Percentiles rank a stretch among this genome's conserved stretches.
These are phyloP conservation scores for Rhogogaster chlorosoma DNA, from an alignment of 2,888 invertebrate genomes.

Conservation along the genomic window DNA sequence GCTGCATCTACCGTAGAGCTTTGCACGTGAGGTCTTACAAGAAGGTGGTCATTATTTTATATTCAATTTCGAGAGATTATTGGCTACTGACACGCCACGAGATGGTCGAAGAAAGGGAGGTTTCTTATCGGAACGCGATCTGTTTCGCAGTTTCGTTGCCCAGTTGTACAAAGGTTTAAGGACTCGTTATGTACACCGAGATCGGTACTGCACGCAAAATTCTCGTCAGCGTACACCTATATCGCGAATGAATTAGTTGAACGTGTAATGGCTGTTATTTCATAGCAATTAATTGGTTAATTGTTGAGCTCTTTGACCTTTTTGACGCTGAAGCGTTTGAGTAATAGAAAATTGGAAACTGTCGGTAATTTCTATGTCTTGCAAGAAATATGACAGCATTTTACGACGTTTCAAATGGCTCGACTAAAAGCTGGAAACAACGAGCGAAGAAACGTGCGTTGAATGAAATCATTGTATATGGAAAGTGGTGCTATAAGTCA, in stretches of 20 bases:
- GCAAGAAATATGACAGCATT: neutral
- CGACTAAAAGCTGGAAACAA: neutral
- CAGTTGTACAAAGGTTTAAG: neutral
- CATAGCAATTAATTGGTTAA: neutral
- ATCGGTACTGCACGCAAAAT: slow-evolving; percentile 36
- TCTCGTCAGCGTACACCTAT: slow-evolving; percentile 1
- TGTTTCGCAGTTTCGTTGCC: neutral
- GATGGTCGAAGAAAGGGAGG: neutral
- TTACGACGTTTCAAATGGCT: neutral
- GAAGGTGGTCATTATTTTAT: neutral
- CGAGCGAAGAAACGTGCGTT: neutral
- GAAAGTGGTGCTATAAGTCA: neutral
- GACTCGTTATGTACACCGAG: neutral
- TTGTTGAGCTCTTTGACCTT: neutral
- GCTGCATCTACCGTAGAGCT: neutral
- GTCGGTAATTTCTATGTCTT: neutral
- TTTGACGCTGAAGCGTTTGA: neutral
- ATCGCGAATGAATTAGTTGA: neutral
- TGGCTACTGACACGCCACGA: slow-evolving; percentile 6
- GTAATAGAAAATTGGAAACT: neutral
- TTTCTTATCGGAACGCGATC: slow-evolving; percentile 16
- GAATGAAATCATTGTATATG: neutral
- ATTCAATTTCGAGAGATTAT: slow-evolving; percentile 20
- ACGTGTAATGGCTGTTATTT: neutral
- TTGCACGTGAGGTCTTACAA: neutral